A percentile compares a stretch with the other conserved stretches of the same genome.
Evolutionary conservation across 2,113 vertebrate species (phyloP).

Genomic region (Procapra przewalskii): DNA sequence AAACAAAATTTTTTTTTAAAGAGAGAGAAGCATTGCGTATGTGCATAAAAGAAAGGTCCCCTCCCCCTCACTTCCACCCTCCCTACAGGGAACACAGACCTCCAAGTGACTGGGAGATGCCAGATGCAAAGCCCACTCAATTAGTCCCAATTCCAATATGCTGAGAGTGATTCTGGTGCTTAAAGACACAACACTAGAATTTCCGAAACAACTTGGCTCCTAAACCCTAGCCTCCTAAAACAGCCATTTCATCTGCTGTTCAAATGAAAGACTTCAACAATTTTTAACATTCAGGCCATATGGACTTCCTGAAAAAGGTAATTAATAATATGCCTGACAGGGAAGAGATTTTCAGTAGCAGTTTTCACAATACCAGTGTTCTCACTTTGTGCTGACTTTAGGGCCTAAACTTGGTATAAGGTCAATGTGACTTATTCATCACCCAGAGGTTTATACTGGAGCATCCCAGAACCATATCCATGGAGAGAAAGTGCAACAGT

Average conservation of each 20-base stretch:
- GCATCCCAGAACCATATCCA: not conserved
- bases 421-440: not conserved
- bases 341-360: not conserved
- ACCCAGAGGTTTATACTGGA: not conserved
- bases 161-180: not conserved
- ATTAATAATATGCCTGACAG: not conserved
- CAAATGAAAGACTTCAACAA: not conserved
- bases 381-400: not conserved
- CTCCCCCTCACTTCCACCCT: not conserved
- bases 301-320: not conserved
- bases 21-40: not conserved
- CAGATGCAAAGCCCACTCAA: not conserved
- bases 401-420: not conserved
- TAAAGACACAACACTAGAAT: not conserved
- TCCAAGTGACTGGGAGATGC: not conserved
- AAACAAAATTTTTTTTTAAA: not conserved
- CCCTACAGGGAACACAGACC: not conserved
- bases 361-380: not conserved
- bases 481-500: not conserved
- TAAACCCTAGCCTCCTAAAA: not conserved
- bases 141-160: not conserved
- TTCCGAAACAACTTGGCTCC: not conserved
- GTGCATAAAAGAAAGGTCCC: not conserved
- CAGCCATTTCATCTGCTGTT: not conserved
- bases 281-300: not conserved